phyloP scores from a whole-genome alignment of 2,888 invertebrate genomes.

The Calameuta filiformis region DNA sequence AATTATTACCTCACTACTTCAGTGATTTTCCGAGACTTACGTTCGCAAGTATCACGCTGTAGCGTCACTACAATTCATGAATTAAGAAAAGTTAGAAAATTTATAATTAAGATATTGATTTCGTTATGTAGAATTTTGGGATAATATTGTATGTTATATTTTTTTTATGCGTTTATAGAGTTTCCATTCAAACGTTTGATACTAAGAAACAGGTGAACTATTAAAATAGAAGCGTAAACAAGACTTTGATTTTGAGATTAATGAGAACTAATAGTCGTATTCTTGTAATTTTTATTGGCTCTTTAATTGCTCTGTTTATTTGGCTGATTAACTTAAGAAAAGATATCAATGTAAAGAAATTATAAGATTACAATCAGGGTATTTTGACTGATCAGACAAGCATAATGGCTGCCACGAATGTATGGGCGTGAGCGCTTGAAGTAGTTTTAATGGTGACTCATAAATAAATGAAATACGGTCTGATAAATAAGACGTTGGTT shows the following conservation, averaged over 20 bases:
- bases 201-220: not conserved
- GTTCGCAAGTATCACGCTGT: not conserved
- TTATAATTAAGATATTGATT: not conserved
- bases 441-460: not conserved
- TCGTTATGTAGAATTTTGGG: not conserved
- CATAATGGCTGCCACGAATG: not conserved
- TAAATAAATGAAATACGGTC: not conserved
- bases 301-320: not conserved
- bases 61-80: not conserved
- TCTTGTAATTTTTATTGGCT: not conserved
- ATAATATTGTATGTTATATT: not conserved
- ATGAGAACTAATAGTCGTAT: not conserved
- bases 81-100: not conserved
- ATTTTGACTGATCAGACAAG: not conserved
- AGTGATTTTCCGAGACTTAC: not conserved
- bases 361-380: not conserved
- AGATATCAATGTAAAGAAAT: not conserved
- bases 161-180: not conserved
- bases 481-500: not conserved
- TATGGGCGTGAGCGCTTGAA: not conserved
- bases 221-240: not conserved
- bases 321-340: not conserved
- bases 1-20: not conserved
- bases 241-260: not conserved
- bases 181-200: not conserved